phyloP scores from a whole-genome alignment of 2,797 vertebrate genomes.

The Enteromius anoplus region DNA sequence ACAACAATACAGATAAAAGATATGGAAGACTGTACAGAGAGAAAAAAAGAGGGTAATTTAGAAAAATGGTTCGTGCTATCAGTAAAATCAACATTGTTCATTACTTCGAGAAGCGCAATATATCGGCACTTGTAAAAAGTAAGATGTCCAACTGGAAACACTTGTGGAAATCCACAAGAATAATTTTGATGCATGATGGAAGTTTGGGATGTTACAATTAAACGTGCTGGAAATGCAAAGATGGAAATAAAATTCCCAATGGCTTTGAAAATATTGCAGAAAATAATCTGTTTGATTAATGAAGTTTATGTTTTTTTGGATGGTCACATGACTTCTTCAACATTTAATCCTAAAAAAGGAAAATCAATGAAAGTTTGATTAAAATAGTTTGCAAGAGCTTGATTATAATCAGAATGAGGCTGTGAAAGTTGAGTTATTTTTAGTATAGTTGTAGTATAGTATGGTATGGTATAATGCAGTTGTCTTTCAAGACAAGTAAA shows the following conservation, averaged over 20 bases:
- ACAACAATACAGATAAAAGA: conserved; percentile 16
- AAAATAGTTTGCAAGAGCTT: background rate
- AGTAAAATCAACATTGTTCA: background rate
- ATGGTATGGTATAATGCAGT: too few relatives aligned
- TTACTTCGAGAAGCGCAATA: background rate
- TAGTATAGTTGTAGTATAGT: too few relatives aligned
- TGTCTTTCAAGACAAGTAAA: too few relatives aligned
- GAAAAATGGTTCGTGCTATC: background rate
- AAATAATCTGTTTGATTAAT: background rate
- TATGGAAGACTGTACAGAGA: background rate
- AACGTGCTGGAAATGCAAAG: too few relatives aligned
- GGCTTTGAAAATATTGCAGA: background rate
- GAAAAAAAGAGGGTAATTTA: background rate
- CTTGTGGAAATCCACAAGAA: too few relatives aligned
- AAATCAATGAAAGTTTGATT: background rate
- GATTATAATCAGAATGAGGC: background rate
- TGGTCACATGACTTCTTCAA: background rate
- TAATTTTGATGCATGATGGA: too few relatives aligned
- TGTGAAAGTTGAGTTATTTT: background rate
- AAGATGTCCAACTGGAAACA: background rate
- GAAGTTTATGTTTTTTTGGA: background rate
- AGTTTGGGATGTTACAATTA: too few relatives aligned
- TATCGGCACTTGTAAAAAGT: background rate
- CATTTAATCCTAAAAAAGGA: background rate
- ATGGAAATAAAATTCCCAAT: background rate